phyloP scores from a whole-genome alignment of 2,113 vertebrate species.

The Hypocryptadius cinnamomeus region DNA sequence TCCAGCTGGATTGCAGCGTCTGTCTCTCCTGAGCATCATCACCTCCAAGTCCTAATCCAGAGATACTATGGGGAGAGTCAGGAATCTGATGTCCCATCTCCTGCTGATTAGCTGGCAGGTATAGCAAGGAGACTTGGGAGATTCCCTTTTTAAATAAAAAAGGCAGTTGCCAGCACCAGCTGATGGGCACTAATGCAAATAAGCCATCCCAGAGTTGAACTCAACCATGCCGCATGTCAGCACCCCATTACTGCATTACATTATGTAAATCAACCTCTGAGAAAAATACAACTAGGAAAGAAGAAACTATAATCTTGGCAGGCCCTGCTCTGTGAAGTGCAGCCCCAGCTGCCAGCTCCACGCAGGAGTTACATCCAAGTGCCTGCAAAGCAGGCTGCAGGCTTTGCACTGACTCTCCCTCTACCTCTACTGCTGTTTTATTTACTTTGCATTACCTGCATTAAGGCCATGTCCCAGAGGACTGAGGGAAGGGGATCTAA shows the following conservation, averaged over 20 bases:
- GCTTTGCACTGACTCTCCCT: not conserved
- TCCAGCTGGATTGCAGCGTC: not conserved
- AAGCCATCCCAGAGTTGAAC: not conserved
- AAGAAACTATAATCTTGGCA: not conserved
- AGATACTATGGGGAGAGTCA: not conserved
- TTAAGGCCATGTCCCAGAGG: not conserved
- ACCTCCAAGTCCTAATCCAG: not conserved
- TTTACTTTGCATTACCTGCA: not conserved
- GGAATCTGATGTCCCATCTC: not conserved
- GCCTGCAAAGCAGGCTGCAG: not conserved
- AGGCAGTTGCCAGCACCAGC: not conserved
- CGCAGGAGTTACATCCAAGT: not conserved
- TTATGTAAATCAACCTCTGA: slow-evolving; percentile 11
- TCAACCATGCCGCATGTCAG: not conserved
- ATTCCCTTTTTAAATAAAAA: not conserved
- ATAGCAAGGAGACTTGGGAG: not conserved
- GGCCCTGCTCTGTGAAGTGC: not conserved
- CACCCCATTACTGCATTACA: not conserved
- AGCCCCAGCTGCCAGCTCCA: not conserved
- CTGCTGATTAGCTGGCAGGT: not conserved
- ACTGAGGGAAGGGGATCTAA: not conserved
- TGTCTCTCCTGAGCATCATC: not conserved
- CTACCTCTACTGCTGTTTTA: not conserved
- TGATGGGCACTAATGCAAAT: not conserved
- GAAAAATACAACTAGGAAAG: not conserved